Evolutionary conservation across 2,888 invertebrate genomes (phyloP).

Genomic region (Aricia artaxerxes): DNA sequence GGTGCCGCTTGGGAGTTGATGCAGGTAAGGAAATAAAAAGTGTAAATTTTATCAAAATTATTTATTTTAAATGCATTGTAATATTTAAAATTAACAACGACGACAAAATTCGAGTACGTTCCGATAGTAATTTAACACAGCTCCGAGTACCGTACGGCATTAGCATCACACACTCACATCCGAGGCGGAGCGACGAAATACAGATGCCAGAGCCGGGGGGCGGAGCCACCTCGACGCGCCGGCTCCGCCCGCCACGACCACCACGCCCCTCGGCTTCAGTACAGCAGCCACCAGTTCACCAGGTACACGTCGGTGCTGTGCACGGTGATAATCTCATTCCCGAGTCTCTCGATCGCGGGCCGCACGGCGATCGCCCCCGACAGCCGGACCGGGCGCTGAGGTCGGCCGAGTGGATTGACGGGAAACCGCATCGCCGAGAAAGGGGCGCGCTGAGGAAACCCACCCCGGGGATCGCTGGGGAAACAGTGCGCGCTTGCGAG

Average conservation of each 20-base stretch:
- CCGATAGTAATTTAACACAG: not conserved
- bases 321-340: not conserved
- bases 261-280: not conserved
- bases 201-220: too few relatives aligned
- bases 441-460: not conserved
- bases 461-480: not conserved
- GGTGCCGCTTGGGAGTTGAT: too few relatives aligned
- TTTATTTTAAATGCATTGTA: conserved; percentile 4
- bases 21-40: not conserved
- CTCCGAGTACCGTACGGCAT: not conserved
- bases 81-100: not conserved
- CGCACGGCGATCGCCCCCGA: not conserved
- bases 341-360: not conserved
- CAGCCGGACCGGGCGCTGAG: not conserved
- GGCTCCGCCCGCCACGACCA: not conserved
- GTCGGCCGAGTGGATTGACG: not conserved
- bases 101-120: not conserved
- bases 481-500: not conserved
- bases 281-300: conserved; percentile 4
- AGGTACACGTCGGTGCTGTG: not conserved
- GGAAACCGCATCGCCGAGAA: not conserved
- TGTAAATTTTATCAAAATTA: not conserved
- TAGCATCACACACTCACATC: not conserved
- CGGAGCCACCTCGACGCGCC: not conserved
- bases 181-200: not conserved